Base-by-base conservation (phyloP, 2,888 invertebrate species). In the Emmelina monodactyla region DNA sequence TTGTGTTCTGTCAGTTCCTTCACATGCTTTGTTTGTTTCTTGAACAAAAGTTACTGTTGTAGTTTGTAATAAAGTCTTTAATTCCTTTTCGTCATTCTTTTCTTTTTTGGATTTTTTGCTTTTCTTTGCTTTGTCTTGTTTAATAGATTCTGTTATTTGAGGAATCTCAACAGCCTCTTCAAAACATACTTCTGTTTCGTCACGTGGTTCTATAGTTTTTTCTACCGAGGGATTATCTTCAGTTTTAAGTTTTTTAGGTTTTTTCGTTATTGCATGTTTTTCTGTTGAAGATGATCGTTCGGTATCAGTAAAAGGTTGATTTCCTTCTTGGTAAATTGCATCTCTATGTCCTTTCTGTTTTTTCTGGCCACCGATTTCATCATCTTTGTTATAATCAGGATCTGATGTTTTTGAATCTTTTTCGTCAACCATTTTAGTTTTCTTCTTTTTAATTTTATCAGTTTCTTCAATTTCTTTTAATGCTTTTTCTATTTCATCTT, bases 401-500 rank as follows among this genome's bases (percentile, higher is more conserved):
- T n/a, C n/a, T n/a, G n/a, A n/a, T n/a, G n/a, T n/a, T n/a, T n/a
- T n/a, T n/a, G n/a, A n/a, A n/a, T n/a, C n/a, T n/a, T n/a, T n/a
- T n/a, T n/a, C n/a, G n/a, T n/a, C n/a, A n/a, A n/a, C n/a, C n/a
- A n/a, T n/a, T 47, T 64, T 70, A 0, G 32, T 37, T 48, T 62
- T 70, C 50, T 65, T 76, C 53, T 73, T 78, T 46, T 70, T 75
- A 39, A 50, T 52, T 42, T 58, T 69, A 31, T 66, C 61, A 19
- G 55, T 53, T 33, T 64, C 69, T 43, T 73, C 75, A 32, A 79
- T 76, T 54, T 79, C 79, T 55, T 73, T 78, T 0, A 79, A 54
- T 29, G 75, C 78, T 46, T 61, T 69, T 42, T 64, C 66, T 41
- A 79, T 79, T 45, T 79, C 78, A 43, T 79, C 76, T 45, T 66